Base-by-base conservation (phyloP, 2,888 invertebrate species). In the Rhagonycha lutea region DNA sequence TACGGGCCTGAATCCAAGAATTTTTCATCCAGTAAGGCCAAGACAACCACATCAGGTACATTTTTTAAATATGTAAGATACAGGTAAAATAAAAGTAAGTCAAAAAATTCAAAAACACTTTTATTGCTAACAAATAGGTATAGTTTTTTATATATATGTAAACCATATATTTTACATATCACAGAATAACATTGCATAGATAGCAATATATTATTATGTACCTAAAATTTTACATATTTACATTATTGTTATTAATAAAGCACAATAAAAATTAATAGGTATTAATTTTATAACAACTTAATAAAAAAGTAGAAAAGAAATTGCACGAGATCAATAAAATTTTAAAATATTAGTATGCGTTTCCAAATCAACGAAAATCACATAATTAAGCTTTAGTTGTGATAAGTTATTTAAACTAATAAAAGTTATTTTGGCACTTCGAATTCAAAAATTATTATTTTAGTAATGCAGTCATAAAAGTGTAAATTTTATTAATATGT, bases 371-470 rank as follows among this genome's bases (percentile, higher is more conserved):
- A 7, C 8, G 47, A 47, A 47, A 47, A 47, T n/a, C 47, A 47
- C 47, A 47, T n/a, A 47, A 47, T 47, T 47, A 47, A 47, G 47
- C 72, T 24, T 70, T 62, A 28, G 69, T 74, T 70, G 72, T 70
- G 75, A 67, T 68, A 78, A 73, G 62, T 70, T 75, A 69, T 61
- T 65, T 26, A 72, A 61, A 72, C 63, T 47, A 72, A 14, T 29
- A 68, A 32, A 68, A 68, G 69, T 79, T 81, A 78, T 83, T 84
- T 84, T 84, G 85, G 84, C 84, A 85, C 85, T 79, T 83, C 79
- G 84, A 85, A 85, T 85, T 84, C 84, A 82, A 80, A 80, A 75
- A 70, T 26, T 65, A 69, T 61, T 60, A 73, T 69, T 65, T 47
- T 47, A n/a, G 7, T 76, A 74, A 76, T 23, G 24, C 7, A 69